Evolutionary conservation across 2,797 vertebrate genomes (phyloP).

Genomic region (Emydoidea blandingii): DNA sequence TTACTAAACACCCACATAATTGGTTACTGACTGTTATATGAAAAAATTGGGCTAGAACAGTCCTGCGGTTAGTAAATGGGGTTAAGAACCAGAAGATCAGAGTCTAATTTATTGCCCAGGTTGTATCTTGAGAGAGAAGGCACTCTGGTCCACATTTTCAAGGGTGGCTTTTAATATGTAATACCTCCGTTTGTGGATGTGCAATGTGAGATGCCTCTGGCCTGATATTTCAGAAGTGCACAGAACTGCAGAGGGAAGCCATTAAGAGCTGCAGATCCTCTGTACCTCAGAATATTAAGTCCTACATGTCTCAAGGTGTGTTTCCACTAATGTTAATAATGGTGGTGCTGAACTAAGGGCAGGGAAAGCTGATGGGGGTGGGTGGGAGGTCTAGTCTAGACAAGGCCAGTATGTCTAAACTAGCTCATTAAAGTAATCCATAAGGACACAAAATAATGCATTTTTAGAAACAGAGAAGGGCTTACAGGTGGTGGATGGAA

Average conservation of each 20-base stretch:
- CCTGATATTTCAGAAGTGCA: neutral
- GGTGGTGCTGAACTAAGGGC: neutral
- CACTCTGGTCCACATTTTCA: neutral
- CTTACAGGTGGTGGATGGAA: neutral
- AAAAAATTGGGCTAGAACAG: neutral
- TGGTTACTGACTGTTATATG: neutral
- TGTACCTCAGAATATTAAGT: neutral
- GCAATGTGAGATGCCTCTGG: neutral
- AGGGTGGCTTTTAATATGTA: neutral
- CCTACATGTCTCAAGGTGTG: neutral
- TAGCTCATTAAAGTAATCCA: neutral
- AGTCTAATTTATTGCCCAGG: accelerated
- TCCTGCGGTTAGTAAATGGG: neutral
- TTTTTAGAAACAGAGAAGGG: neutral
- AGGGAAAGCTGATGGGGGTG: neutral
- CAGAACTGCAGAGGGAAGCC: neutral
- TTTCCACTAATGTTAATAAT: neutral
- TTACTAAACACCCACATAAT: neutral
- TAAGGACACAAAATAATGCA: neutral
- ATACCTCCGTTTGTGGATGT: neutral
- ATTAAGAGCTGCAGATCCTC: neutral
- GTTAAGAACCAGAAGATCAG: neutral
- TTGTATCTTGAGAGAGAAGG: neutral
- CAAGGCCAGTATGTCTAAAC: neutral
- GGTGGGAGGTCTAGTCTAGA: neutral